A percentile compares a stretch with the other conserved stretches of the same genome.
phyloP scores from a whole-genome alignment of 37 sponge, comb jelly and placozoan species.

The Halichondria panicea region DNA sequence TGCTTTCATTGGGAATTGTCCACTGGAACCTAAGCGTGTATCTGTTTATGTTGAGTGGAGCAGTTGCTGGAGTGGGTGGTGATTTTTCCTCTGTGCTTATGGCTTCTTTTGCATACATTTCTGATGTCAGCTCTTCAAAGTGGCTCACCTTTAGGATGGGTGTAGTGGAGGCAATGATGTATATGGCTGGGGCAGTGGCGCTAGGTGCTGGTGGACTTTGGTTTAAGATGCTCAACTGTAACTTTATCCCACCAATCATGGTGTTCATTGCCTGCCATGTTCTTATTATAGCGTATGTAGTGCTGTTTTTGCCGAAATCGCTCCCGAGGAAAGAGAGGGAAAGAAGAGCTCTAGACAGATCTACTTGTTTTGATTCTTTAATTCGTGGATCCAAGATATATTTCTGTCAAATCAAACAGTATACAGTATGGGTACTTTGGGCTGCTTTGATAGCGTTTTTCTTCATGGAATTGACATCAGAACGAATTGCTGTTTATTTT shows the following conservation, averaged over 20 bases:
- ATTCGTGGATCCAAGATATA: conserved; percentile 37
- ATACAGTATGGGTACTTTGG: conserved; percentile 42
- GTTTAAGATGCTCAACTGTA: conserved; percentile 39
- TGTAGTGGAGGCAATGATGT: conserved; percentile 24
- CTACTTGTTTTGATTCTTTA: neutral
- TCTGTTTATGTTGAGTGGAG: neutral
- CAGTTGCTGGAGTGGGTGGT: conserved; percentile 29
- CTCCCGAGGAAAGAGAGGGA: conserved; percentile 1
- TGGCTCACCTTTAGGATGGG: conserved; percentile 46
- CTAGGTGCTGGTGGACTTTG: conserved; percentile 31
- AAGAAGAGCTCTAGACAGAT: neutral
- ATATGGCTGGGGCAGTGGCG: conserved; percentile 32
- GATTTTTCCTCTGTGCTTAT: conserved; percentile 37
- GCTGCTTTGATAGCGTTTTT: neutral
- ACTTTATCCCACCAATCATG: conserved; percentile 20
- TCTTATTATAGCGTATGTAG: conserved; percentile 13
- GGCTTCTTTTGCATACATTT: conserved; percentile 41
- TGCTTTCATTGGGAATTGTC: conserved; percentile 4
- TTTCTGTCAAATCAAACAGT: conserved; percentile 3
- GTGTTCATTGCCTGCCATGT: conserved; percentile 6
- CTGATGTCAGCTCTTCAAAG: conserved; percentile 45
- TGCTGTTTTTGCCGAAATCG: conserved; percentile 50
- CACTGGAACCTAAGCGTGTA: conserved; percentile 25
- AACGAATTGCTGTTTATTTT: conserved; percentile 9
- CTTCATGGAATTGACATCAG: conserved; percentile 4